A percentile compares a stretch with the other conserved stretches of the same genome.
These are phyloP conservation scores for Microtus pennsylvanicus DNA, from an alignment of 2,113 vertebrate genomes.

Conservation along the genomic window DNA sequence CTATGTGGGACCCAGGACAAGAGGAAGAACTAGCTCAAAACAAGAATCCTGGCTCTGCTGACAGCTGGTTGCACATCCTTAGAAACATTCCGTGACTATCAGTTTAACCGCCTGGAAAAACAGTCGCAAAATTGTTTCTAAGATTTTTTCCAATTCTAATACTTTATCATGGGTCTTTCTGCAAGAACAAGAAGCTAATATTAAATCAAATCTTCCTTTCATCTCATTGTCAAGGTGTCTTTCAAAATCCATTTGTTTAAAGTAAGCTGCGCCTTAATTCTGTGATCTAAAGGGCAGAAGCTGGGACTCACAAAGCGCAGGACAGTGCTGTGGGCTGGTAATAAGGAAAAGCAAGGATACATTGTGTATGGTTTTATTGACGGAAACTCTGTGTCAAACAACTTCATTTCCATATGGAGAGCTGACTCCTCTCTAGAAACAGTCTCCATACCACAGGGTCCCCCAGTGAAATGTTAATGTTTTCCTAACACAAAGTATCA, in stretches of 20 bases:
- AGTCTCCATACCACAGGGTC: not conserved
- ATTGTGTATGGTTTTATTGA: slow-evolving; percentile 10
- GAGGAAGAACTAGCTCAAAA: not conserved
- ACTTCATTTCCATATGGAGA: not conserved
- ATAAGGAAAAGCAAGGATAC: slow-evolving; percentile 59
- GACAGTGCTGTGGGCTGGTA: not conserved
- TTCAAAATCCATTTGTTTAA: slow-evolving; percentile 64
- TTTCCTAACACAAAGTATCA: slow-evolving; percentile 15
- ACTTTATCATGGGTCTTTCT: not conserved
- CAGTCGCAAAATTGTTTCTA: not conserved
- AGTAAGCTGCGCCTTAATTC: slow-evolving; percentile 35
- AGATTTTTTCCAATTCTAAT: not conserved
- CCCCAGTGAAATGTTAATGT: not conserved
- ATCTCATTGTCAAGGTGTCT: not conserved
- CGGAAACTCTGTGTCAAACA: slow-evolving; percentile 14
- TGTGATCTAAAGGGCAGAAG: slow-evolving; percentile 27
- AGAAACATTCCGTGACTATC: not conserved
- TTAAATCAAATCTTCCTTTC: slow-evolving; percentile 24
- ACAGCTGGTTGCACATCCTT: not conserved
- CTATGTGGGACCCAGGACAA: not conserved
- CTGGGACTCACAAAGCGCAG: slow-evolving; percentile 25
- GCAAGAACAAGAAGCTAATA: not conserved
- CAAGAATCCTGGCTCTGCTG: not conserved
- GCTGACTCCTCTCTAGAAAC: not conserved
- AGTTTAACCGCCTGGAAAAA: not conserved